Evolutionary conservation across 2,113 vertebrate species (phyloP), one percentile per base, ranked within the genome.

Genomic region (Siphamia tubifer): DNA sequence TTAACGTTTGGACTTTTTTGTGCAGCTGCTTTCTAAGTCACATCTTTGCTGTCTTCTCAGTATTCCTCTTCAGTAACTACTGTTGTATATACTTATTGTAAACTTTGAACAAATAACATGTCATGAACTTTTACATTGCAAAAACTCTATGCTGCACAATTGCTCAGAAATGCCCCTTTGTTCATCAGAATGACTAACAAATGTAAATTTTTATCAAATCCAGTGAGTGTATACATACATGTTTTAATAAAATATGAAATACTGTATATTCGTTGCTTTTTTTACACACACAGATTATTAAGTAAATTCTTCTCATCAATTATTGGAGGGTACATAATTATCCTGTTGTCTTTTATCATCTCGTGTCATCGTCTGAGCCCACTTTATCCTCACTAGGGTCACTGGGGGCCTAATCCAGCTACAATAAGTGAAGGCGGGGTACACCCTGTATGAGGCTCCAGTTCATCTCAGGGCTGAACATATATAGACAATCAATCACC

Each of bases 71-170:
- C 77, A 73, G 58, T 84, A 87, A 89, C 87, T 91, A 88, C 87
- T 91, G 89, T 81, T 91, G 87, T 91, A 86, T 86, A 87, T 87
- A 88, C 43, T 67, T 65, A 56, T 76, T 70, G 61, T 84, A 79
- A 80, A 83, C 81, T 72, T 65, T 20, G 64, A 79, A 61, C 31
- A 83, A 79, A 62, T 65, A 49, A 70, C 77, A 65, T 69, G 57
- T 54, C 64, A 82, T 39, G 49, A 87, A 81, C 83, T 87, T 83
- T 79, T 47, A 79, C 57, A 43, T 74, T 53, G 53, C 62, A 75
- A 67, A 54, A 53, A 28, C 30, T 25, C 53, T 49, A 47, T 70
- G 76, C 60, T 67, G 65, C 81, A 83, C 72, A 81, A 24, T 61
- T 64, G 66, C 68, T 81, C 34, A 75, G 27, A 80, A 75, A 74